Evolutionary conservation across 92 coral and sea anemone species (phyloP), one percentile per base, ranked within the genome.

Genomic region (Actinostola sp.): DNA sequence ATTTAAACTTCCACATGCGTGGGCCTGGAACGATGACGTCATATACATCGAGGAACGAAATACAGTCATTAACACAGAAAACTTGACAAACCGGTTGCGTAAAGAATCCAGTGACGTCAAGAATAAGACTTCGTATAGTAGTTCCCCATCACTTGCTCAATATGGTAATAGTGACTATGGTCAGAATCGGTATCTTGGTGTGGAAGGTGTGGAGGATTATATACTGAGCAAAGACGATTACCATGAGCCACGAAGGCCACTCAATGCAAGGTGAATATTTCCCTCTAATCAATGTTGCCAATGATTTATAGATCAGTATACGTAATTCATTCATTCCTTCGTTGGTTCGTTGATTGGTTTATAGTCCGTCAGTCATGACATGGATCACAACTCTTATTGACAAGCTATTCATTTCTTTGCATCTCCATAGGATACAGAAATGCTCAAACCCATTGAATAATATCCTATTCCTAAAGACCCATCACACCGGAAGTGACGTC

Each of bases 401-500:
- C n/a, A n/a, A n/a, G n/a, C n/a, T n/a, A n/a, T n/a, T n/a, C n/a
- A n/a, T n/a, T n/a, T n/a, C n/a, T 1, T 16, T 23, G 44, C 32
- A 42, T 12, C 7, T 34, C 64, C 33, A 30, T 61, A 94, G 98
- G 59, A 71, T 73, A 36, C 76, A 79, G 57, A 76, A 58, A 42
- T 92, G 97, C 58, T 62, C 65, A 41, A 66, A 76, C 8, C 89
- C 95, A 46, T 57, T 82, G 13, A 76, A 63, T 39, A 95, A 92
- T 50, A 81, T 95, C 28, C 87, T 95, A 12, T 81, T 95, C 43
- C 90, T 95, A 26, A 91, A 94, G 78, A 94, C 98, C 4, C 98
- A 94, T 49, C 89, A 84, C 82, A 94, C 97, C 36, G 98, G 97
- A 73, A 85, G 95, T 58, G 98, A 94, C 77, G 75, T 85, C 72